These are phyloP conservation scores for Machaerirhynchus nigripectus DNA, from an alignment of 2,113 vertebrate species.

Conservation along the genomic window DNA sequence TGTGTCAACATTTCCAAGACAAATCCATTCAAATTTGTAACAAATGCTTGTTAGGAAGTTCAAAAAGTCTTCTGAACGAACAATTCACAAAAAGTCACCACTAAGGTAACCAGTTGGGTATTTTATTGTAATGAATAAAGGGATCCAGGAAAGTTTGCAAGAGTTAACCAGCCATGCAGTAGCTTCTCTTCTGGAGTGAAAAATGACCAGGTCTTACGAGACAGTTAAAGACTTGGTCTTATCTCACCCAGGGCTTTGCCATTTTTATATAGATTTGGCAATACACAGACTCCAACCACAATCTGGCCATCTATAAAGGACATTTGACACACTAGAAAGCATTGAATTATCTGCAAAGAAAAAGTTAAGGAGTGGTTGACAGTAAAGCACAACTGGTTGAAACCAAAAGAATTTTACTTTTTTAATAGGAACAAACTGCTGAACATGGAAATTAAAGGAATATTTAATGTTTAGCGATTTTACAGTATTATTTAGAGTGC, in stretches of 20 bases:
- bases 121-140: neutral
- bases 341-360: neutral
- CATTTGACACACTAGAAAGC: neutral
- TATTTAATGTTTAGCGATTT: neutral
- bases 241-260: neutral
- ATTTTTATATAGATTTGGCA: neutral
- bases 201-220: neutral
- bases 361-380: neutral
- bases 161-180: neutral
- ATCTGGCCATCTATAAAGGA: neutral
- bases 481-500: neutral
- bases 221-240: neutral
- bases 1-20: neutral
- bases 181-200: neutral
- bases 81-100: neutral
- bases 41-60: neutral
- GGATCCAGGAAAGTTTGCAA: neutral
- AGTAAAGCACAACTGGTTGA: neutral
- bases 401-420: neutral
- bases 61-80: neutral
- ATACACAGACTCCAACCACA: neutral
- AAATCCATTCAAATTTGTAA: neutral
- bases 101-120: neutral
- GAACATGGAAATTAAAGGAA: neutral
- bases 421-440: neutral